Conservation (phyloP, 2,888 invertebrate genomes). For the Folsomia manolachei region DNA sequence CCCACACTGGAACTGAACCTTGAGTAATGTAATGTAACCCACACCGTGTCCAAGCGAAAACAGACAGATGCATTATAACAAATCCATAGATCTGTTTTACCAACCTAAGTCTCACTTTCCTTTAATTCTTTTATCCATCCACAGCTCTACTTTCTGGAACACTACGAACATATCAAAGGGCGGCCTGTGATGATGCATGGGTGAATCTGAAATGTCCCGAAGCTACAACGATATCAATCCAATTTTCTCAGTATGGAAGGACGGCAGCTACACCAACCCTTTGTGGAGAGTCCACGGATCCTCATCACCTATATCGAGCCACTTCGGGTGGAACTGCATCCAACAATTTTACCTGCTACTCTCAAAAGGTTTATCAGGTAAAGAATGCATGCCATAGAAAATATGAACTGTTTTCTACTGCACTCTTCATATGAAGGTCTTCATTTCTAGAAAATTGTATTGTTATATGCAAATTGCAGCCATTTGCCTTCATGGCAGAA, state of each 20-base stretch:
- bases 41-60: no score
- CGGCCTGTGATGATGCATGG: conserved; percentile 86
- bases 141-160: conserved; percentile 89
- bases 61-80: no score
- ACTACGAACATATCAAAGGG: conserved; percentile 82
- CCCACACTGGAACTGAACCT: no score
- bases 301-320: conserved; percentile 16
- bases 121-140: no score
- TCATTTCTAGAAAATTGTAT: no score
- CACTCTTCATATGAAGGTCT: no score
- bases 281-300: conserved; percentile 54
- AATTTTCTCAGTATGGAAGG: conserved; percentile 85
- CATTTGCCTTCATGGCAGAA: no score
- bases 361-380: conserved; percentile 47
- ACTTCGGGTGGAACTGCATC: not conserved
- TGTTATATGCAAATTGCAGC: no score
- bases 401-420: not conserved
- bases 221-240: conserved; percentile 82
- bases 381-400: conserved; percentile 1
- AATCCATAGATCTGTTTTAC: no score
- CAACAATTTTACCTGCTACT: conserved; percentile 42
- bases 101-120: no score
- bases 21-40: no score
- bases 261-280: conserved; percentile 60
- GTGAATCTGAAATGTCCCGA: conserved; percentile 83